These are phyloP conservation scores for Psittacula derbiana DNA, from an alignment of 2,797 vertebrate genomes.

Conservation along the genomic window DNA sequence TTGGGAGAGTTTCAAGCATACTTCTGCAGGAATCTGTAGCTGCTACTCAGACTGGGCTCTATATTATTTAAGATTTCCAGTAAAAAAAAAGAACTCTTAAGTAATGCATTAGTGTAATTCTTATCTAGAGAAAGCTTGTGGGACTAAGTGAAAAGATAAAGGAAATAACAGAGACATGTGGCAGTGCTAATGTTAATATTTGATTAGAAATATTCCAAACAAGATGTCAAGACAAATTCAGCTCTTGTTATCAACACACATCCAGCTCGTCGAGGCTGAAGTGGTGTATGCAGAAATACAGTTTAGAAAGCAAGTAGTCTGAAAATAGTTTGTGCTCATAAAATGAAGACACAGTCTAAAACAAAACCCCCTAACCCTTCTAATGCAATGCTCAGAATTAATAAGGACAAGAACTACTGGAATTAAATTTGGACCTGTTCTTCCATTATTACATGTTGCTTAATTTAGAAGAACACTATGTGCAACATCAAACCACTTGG, in stretches of 20 bases:
- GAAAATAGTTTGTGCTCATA: neutral
- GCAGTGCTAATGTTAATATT: conserved; percentile 60
- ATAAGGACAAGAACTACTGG: neutral
- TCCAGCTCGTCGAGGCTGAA: neutral
- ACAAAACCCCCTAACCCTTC: neutral
- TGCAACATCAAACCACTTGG: neutral
- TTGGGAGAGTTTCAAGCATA: neutral
- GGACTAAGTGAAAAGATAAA: conserved; percentile 51
- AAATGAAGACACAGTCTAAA: neutral
- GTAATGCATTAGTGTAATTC: conserved; percentile 36
- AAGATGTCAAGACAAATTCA: conserved; percentile 63
- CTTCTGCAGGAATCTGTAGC: neutral
- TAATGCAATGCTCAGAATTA: neutral
- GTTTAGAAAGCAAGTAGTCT: neutral
- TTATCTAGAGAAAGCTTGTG: conserved; percentile 30
- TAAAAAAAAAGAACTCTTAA: conserved; percentile 10
- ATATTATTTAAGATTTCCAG: conserved; percentile 44
- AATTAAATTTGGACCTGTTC: conserved; percentile 24
- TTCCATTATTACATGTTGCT: neutral
- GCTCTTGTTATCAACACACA: conserved; percentile 23
- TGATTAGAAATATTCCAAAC: conserved; percentile 66
- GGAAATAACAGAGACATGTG: conserved; percentile 42
- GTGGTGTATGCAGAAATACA: neutral
- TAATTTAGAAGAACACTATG: conserved; percentile 12
- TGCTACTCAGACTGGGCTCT: neutral